Evolutionary conservation across 2,113 vertebrate genomes (phyloP).

Genomic region (Capreolus pygargus): DNA sequence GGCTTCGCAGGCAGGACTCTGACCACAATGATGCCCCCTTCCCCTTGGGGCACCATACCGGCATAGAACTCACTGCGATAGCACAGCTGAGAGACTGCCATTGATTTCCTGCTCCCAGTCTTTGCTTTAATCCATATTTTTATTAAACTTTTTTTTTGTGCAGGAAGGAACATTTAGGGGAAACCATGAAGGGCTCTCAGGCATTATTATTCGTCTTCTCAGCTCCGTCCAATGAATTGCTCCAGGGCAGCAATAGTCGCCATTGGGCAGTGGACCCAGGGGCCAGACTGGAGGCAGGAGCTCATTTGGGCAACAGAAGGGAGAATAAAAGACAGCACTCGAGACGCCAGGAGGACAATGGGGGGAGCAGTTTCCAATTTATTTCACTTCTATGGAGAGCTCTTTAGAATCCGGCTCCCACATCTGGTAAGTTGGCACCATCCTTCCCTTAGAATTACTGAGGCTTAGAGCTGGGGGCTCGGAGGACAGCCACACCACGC

Average conservation of each 20-base stretch:
- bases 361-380: slow-evolving; percentile 59
- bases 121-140: slow-evolving; percentile 60
- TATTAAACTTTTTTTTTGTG: slow-evolving; percentile 62
- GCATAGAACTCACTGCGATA: background rate
- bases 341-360: slow-evolving; percentile 48
- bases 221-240: background rate
- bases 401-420: slow-evolving; percentile 21
- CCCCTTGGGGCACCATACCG: background rate
- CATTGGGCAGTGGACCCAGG: slow-evolving; percentile 32
- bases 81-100: background rate
- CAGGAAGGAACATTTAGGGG: slow-evolving; percentile 63
- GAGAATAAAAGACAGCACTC: slow-evolving; percentile 50
- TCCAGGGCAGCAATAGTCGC: slow-evolving; percentile 38
- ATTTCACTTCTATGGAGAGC: slow-evolving; percentile 40
- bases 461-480: background rate
- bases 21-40: background rate
- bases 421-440: slow-evolving; percentile 28
- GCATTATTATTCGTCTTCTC: slow-evolving; percentile 38
- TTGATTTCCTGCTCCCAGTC: slow-evolving; percentile 37
- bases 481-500: background rate
- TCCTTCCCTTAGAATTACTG: background rate
- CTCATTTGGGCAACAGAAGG: slow-evolving; percentile 56
- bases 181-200: slow-evolving; percentile 50
- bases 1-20: background rate
- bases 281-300: slow-evolving; percentile 33